Conservation (phyloP, 2,888 invertebrate genomes). For the Lycophotia porphyrea region DNA sequence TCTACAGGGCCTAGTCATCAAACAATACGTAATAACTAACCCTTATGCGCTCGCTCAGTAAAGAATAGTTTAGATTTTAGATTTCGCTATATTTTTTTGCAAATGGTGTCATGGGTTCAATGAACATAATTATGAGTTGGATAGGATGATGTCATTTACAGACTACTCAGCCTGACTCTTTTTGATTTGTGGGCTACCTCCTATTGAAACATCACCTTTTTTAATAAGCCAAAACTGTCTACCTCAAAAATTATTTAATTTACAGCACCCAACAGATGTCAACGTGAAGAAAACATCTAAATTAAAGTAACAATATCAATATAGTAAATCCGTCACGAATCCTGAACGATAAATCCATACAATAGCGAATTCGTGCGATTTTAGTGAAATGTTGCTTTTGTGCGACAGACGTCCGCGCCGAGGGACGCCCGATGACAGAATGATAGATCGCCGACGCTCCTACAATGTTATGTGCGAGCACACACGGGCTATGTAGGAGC, state of each 20-base stretch:
- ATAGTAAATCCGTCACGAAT: conserved; percentile 65
- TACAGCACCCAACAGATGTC: conserved; percentile 42
- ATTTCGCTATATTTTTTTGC: not conserved
- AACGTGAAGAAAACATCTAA: conserved; percentile 47
- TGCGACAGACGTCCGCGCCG: conserved; percentile 67
- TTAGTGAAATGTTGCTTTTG: conserved; percentile 64
- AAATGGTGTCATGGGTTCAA: not conserved
- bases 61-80: not conserved
- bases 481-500: conserved; percentile 34
- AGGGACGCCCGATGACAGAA: conserved; percentile 77
- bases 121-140: too few relatives aligned
- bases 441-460: conserved; percentile 76
- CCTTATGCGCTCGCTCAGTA: not conserved
- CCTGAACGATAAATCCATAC: conserved; percentile 69
- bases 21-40: too few relatives aligned
- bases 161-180: not conserved
- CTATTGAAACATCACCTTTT: not conserved
- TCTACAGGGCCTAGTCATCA: too few relatives aligned
- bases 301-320: conserved; percentile 63
- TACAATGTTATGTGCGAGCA: conserved; percentile 55
- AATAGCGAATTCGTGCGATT: conserved; percentile 67
- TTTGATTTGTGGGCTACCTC: too few relatives aligned
- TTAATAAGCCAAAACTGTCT: not conserved
- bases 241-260: conserved; percentile 25
- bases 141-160: not conserved